Conservation (phyloP, 2,797 vertebrate species). For the Balearica regulorum region DNA sequence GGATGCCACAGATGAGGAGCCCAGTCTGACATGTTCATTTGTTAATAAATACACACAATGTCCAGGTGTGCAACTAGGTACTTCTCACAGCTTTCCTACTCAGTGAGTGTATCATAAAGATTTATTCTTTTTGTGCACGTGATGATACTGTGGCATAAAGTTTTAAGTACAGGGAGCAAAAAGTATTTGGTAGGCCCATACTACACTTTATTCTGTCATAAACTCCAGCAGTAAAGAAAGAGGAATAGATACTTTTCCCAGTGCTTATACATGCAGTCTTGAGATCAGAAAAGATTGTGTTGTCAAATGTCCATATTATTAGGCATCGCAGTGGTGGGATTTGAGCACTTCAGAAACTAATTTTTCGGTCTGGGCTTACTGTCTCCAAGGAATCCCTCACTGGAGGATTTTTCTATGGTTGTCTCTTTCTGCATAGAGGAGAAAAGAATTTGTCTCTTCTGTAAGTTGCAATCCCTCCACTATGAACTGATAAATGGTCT, state of each 20-base stretch:
- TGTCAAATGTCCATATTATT: neutral
- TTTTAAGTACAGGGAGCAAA: neutral
- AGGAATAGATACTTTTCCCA: neutral
- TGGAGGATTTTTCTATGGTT: neutral
- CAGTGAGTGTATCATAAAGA: neutral
- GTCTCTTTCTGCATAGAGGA: neutral
- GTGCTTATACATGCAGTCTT: neutral
- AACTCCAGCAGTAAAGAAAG: neutral
- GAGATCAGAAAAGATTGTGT: neutral
- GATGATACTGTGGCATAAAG: neutral
- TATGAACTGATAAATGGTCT: constrained; percentile 1
- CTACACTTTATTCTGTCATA: neutral
- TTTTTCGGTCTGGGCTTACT: neutral
- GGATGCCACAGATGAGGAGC: neutral
- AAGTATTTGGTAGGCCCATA: neutral
- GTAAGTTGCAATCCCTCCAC: neutral
- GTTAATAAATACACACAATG: neutral
- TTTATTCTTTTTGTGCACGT: neutral
- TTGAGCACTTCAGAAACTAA: neutral
- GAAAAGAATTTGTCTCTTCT: neutral
- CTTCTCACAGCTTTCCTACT: neutral
- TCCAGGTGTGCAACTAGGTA: neutral
- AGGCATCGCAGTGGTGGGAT: neutral
- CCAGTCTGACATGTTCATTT: neutral
- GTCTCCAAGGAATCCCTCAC: neutral